Conservation (phyloP, 2,113 vertebrate species). For the Actenoides lindsayi region DNA sequence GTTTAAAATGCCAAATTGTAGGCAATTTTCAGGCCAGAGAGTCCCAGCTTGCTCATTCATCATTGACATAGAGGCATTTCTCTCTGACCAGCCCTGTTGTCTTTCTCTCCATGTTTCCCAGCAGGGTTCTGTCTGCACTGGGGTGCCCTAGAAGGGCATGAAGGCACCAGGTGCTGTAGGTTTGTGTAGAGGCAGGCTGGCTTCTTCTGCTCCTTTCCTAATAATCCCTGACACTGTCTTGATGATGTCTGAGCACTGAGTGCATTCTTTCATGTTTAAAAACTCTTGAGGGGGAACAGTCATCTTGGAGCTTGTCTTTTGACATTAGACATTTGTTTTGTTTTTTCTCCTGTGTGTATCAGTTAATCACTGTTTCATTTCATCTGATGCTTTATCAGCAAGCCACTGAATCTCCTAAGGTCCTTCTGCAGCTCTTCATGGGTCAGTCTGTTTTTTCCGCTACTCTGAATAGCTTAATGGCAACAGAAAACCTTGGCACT, state of each 20-base stretch:
- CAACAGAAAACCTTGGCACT: background rate
- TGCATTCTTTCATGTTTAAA: background rate
- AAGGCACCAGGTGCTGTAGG: background rate
- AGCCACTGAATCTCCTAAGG: background rate
- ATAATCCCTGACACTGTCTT: background rate
- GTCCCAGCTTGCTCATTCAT: background rate
- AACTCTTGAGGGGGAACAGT: rapidly evolving
- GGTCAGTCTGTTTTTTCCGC: background rate
- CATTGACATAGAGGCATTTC: background rate
- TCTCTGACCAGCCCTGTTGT: background rate
- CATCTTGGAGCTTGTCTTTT: background rate
- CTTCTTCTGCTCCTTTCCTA: background rate
- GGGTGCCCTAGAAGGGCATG: background rate
- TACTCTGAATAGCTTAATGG: background rate
- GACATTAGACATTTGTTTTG: background rate
- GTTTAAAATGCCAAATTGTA: background rate
- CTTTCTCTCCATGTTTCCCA: background rate
- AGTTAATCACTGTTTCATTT: background rate
- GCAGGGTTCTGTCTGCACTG: background rate
- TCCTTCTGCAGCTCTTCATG: background rate
- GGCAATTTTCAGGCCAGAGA: background rate
- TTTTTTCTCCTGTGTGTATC: background rate
- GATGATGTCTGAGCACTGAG: background rate
- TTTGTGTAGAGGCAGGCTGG: background rate
- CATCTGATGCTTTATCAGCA: background rate